Evolutionary conservation across 2,797 vertebrate genomes (phyloP).

Genomic region (Manis pentadactyla): DNA sequence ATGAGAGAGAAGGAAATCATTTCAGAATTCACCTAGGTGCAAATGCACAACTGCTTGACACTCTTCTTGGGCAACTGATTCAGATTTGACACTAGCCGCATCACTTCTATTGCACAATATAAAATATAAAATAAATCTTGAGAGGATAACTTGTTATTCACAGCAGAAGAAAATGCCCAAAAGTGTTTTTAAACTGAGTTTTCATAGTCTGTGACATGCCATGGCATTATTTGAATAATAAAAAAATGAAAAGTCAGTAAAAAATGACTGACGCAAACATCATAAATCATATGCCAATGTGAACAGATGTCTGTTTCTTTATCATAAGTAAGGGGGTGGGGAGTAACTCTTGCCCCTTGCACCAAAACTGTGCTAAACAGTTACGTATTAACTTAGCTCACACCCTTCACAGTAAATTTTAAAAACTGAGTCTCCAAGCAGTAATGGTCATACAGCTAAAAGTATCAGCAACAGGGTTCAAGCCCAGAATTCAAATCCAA

Average conservation of each 20-base stretch:
- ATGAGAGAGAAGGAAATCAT: not conserved
- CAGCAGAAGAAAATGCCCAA: not conserved
- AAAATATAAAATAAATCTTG: not conserved
- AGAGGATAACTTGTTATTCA: conserved; percentile 20
- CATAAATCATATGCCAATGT: conserved; percentile 2
- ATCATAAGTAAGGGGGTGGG: not conserved
- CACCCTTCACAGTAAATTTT: not conserved
- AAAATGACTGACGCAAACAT: conserved; percentile 24
- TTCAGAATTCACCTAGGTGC: not conserved
- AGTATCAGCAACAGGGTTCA: not conserved
- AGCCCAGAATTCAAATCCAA: not conserved
- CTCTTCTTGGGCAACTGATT: not conserved
- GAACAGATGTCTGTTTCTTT: conserved; percentile 5
- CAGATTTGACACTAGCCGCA: not conserved
- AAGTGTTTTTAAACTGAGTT: not conserved
- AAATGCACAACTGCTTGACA: not conserved
- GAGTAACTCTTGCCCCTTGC: not conserved
- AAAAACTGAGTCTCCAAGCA: not conserved
- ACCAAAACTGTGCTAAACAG: not conserved
- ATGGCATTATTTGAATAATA: conserved; percentile 14
- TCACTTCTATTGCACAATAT: not conserved
- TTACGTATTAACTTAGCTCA: not conserved
- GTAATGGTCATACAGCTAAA: not conserved
- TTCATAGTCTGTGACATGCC: not conserved
- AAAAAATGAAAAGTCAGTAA: not conserved